phyloP scores from a whole-genome alignment of 2,113 vertebrate species.

The Cariama cristata region DNA sequence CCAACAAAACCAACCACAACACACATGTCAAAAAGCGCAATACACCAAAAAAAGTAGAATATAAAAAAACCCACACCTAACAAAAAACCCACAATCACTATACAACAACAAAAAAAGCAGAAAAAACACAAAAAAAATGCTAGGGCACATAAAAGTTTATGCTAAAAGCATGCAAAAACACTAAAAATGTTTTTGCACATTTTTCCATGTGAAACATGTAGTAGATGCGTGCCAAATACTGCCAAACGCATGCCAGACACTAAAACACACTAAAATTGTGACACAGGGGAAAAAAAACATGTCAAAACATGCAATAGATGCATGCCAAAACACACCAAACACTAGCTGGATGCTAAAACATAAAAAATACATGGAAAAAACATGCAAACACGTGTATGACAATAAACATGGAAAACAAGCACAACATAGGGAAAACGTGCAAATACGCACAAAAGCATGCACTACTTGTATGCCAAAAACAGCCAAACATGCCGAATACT shows the following conservation, averaged over 20 bases:
- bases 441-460: background rate
- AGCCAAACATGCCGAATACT: background rate
- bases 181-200: background rate
- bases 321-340: background rate
- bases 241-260: background rate
- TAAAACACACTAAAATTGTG: background rate
- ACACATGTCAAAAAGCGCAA: background rate
- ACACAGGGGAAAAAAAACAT: background rate
- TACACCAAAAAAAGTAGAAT: background rate
- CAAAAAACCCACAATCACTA: background rate
- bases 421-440: background rate
- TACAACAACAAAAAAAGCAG: background rate
- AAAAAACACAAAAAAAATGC: background rate
- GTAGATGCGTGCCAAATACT: background rate
- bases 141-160: background rate
- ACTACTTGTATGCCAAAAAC: background rate
- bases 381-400: background rate
- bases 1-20: background rate
- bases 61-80: background rate
- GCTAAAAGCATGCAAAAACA: background rate
- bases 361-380: background rate
- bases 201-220: background rate
- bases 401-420: background rate
- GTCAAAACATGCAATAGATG: background rate
- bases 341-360: accelerated